Evolutionary conservation across 1,140 invertebrate genomes (phyloP).

Genomic region (Gonatopus flavifemur): DNA sequence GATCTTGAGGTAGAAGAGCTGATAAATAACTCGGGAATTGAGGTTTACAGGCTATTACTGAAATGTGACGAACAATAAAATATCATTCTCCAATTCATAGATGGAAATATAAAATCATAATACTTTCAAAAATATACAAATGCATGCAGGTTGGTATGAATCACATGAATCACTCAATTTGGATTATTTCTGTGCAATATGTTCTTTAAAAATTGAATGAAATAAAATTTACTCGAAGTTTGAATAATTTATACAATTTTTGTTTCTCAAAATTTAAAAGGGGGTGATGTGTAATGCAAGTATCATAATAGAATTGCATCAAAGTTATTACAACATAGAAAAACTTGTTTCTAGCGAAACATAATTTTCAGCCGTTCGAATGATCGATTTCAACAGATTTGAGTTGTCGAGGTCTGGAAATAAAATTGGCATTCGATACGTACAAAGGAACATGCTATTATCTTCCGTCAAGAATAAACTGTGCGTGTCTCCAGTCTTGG

Average conservation of each 20-base stretch:
- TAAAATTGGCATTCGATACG: too few species aligned
- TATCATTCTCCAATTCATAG: not conserved
- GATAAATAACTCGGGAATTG: slow-evolving; percentile 80
- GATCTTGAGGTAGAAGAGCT: slow-evolving; percentile 88
- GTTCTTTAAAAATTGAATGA: too few species aligned
- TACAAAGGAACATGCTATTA: slow-evolving; percentile 81
- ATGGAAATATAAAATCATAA: slow-evolving; percentile 8
- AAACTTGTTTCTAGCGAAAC: too few species aligned
- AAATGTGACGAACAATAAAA: slow-evolving; percentile 44
- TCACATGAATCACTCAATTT: too few species aligned
- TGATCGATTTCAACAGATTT: slow-evolving; percentile 6
- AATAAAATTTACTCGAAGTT: too few species aligned
- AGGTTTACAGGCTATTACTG: slow-evolving; percentile 87
- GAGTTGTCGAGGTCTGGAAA: not conserved
- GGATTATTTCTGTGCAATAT: too few species aligned
- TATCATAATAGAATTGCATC: too few species aligned
- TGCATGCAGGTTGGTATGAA: slow-evolving; percentile 10
- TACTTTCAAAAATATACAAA: slow-evolving; percentile 1
- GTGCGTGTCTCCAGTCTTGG: slow-evolving; percentile 90
- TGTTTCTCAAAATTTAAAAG: too few species aligned
- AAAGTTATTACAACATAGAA: too few species aligned
- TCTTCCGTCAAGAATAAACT: slow-evolving; percentile 88
- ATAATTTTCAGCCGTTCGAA: too few species aligned
- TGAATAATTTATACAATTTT: too few species aligned
- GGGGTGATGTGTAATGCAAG: too few species aligned